Base-by-base conservation (phyloP, 2,888 invertebrate species). In the Heteromyza rotundicornis region DNA sequence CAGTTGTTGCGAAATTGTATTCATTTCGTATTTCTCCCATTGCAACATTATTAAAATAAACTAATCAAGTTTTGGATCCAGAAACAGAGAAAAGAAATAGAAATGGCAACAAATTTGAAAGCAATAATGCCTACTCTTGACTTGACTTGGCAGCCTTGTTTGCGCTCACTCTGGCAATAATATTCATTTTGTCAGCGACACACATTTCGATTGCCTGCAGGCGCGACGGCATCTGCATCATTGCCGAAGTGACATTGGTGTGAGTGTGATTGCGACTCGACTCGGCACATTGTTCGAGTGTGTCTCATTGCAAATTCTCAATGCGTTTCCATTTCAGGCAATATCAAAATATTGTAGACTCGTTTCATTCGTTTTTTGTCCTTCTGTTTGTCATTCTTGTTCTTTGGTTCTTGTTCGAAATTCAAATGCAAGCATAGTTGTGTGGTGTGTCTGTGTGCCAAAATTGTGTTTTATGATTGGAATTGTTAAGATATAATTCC, bases 261-360 rank as follows among this genome's bases (percentile, higher is more conserved):
- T 7, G 22, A 14, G n/a, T n/a, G n/a, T n/a, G n/a, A n/a, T n/a
- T n/a, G n/a, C n/a, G n/a, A n/a, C n/a, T n/a, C n/a, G n/a, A n/a
- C n/a, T n/a, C n/a, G n/a, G n/a, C n/a, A n/a, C n/a, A n/a, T n/a
- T n/a, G n/a, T n/a, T n/a, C n/a, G n/a, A n/a, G 14, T 51, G 14
- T 14, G 32, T n/a, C 32, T 53, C 27, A 53, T 53, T 32, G 53
- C 53, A 53, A 32, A 53, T 53, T 53, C 32, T 27, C 14, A 53
- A 27, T 32, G 17, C 53, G 53, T 32, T 19, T 27, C 16, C 53
- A 32, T 16, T 53, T 27, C 24, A 17, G 53, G n/a, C 40, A n/a
- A n/a, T n/a, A n/a, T n/a, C n/a, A n/a, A n/a, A n/a, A n/a, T n/a
- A n/a, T n/a, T n/a, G n/a, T n/a, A n/a, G n/a, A n/a, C n/a, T n/a